Evolutionary conservation across 2,113 vertebrate species (phyloP).

Genomic region (Chinchilla lanigera): DNA sequence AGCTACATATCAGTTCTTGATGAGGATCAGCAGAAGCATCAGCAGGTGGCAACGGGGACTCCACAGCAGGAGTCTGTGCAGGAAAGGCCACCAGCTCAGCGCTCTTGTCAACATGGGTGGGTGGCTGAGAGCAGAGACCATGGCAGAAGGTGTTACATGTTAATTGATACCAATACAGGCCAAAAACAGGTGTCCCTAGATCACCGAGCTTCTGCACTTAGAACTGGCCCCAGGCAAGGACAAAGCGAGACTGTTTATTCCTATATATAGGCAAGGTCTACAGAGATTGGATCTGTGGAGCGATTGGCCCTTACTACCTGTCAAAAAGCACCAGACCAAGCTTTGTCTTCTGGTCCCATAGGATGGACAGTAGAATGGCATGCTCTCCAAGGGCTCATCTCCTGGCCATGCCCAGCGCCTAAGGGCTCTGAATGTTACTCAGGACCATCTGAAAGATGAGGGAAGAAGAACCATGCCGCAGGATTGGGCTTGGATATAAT

Average conservation of each 20-base stretch:
- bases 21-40: background rate
- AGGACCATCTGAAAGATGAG: background rate
- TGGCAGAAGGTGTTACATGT: fast-evolving
- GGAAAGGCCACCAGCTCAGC: too few relatives aligned
- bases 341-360: background rate
- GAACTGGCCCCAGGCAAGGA: background rate
- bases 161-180: background rate
- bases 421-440: background rate
- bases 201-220: too few relatives aligned
- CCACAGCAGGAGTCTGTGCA: background rate
- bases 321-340: background rate
- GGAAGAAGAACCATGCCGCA: background rate
- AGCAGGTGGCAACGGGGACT: background rate
- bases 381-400: background rate
- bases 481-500: background rate
- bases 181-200: background rate
- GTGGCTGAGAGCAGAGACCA: background rate
- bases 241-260: background rate
- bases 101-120: fast-evolving
- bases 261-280: background rate
- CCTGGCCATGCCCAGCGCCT: background rate
- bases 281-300: background rate
- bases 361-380: background rate
- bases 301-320: background rate
- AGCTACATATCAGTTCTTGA: fast-evolving